Conservation (phyloP, 2,797 vertebrate species). For the Odontamblyopus rebecca region DNA sequence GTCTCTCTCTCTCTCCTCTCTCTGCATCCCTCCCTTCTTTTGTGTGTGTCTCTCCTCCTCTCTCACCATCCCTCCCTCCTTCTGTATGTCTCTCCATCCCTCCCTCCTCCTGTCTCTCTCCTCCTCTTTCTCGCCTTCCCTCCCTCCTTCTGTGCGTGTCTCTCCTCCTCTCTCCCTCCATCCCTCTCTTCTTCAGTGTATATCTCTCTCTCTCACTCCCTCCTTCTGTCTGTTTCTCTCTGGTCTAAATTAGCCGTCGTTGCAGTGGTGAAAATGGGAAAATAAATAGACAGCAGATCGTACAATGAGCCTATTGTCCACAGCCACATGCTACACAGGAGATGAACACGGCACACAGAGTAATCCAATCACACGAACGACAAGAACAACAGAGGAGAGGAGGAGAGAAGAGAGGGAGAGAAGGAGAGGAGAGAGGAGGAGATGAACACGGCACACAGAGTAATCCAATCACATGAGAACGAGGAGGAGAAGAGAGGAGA, state of each 20-base stretch:
- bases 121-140: neutral
- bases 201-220: neutral
- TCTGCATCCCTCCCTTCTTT: neutral
- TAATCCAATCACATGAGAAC: too few relatives aligned
- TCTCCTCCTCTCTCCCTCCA: neutral
- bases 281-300: conserved; percentile 76
- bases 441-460: too few relatives aligned
- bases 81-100: neutral
- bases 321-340: conserved; percentile 49
- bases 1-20: neutral
- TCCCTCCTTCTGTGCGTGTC: neutral
- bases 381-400: too few relatives aligned
- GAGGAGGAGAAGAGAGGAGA: too few relatives aligned
- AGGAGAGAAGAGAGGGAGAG: too few relatives aligned
- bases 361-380: too few relatives aligned
- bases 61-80: neutral
- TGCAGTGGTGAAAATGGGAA: conserved; percentile 73
- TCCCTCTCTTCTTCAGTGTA: too few relatives aligned
- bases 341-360: neutral
- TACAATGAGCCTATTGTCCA: conserved; percentile 73
- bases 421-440: too few relatives aligned
- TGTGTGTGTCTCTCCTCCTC: neutral
- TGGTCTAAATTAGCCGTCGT: conserved; percentile 69
- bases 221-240: conserved; percentile 39
- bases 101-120: too few relatives aligned